Conservation (phyloP, 2,113 vertebrate species). For the Hipposideros armiger region DNA sequence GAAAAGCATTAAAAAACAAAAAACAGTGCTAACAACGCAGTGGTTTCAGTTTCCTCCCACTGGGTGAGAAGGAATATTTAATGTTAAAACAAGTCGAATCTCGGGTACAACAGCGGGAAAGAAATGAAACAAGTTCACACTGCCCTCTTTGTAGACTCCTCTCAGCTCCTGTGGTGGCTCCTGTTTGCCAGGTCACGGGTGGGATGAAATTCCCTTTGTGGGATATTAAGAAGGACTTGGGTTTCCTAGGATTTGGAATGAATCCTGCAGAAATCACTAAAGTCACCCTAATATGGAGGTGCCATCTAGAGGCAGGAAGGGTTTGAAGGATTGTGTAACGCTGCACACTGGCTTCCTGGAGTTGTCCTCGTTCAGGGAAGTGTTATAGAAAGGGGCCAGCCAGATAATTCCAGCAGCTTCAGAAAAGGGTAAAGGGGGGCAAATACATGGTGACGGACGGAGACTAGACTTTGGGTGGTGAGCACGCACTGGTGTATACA, state of each 20-base stretch:
- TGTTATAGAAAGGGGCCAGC: neutral
- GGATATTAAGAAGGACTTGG: slow-evolving; percentile 11
- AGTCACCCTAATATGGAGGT: neutral
- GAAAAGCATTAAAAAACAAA: neutral
- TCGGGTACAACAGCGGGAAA: accelerated
- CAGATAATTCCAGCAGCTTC: neutral
- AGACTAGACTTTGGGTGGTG: no score
- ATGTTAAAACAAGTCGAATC: neutral
- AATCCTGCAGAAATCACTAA: neutral
- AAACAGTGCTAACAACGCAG: neutral
- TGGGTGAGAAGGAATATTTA: neutral
- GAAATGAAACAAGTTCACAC: accelerated
- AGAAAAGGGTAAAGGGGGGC: neutral
- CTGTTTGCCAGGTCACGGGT: neutral
- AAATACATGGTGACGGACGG: neutral
- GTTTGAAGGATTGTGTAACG: neutral
- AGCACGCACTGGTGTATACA: neutral
- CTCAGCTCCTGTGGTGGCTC: neutral
- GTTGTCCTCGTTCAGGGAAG: neutral
- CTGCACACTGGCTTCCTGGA: neutral
- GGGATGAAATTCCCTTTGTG: neutral
- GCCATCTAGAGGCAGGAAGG: neutral
- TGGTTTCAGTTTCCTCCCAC: neutral
- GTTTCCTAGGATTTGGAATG: neutral
- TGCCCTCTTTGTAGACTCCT: neutral